Conservation (phyloP, 2,888 invertebrate species). For the Lasioglossum morio region DNA sequence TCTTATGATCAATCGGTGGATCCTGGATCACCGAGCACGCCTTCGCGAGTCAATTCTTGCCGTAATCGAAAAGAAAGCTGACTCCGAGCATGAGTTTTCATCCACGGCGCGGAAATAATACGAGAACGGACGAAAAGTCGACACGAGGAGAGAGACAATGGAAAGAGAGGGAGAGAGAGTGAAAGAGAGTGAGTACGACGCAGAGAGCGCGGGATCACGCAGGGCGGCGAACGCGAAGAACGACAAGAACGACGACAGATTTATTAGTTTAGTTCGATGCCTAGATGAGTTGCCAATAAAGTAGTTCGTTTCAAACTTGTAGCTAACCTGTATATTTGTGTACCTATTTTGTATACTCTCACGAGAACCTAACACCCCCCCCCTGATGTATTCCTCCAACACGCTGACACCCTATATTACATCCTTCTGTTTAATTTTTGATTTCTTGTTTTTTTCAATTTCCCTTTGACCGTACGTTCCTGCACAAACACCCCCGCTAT, state of each 20-base stretch:
- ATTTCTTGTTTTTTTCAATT: not conserved
- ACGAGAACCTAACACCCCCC: slow-evolving; percentile 14
- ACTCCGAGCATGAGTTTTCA: not conserved
- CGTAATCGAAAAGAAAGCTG: not conserved
- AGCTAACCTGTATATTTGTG: slow-evolving; percentile 84
- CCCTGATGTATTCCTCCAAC: not conserved
- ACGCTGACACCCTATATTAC: not conserved
- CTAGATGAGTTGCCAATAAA: slow-evolving; percentile 85
- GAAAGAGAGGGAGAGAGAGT: slow-evolving; percentile 19
- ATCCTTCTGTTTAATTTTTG: not conserved
- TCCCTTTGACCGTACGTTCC: not conserved
- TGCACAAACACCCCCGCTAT: slow-evolving; percentile 24
- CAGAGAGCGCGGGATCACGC: slow-evolving; percentile 53
- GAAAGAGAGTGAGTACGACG: not conserved
- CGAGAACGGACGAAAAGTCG: slow-evolving; percentile 8
- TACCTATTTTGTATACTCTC: slow-evolving; percentile 81
- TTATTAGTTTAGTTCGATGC: slow-evolving; percentile 84
- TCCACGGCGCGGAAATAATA: not conserved
- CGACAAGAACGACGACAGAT: slow-evolving; percentile 76
- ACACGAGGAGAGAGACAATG: slow-evolving; percentile 4
- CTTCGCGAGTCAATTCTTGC: not conserved
- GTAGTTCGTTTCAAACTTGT: slow-evolving; percentile 84
- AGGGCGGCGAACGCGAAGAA: slow-evolving; percentile 62
- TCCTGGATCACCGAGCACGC: not conserved
- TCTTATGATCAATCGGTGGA: slow-evolving; percentile 18